phyloP scores from a whole-genome alignment of 2,113 vertebrate genomes.

The Stigmatopora argus region DNA sequence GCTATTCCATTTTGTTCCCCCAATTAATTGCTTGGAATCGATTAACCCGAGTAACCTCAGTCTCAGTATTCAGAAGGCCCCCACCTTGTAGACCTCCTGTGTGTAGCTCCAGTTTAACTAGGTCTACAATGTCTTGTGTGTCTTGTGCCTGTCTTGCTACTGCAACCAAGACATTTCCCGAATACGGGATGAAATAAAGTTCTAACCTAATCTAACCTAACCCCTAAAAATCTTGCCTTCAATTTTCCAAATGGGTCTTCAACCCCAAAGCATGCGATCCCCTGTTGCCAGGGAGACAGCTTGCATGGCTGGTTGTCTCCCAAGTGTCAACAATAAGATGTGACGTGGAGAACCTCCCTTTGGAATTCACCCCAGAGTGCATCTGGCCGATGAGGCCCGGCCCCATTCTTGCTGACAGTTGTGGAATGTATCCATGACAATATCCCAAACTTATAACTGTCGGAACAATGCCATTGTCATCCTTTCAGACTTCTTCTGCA shows the following conservation, averaged over 20 bases:
- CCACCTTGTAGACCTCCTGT: too few relatives aligned
- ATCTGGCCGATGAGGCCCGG: conserved; percentile 9
- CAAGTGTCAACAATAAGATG: conserved; percentile 8
- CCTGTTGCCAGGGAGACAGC: conserved; percentile 17
- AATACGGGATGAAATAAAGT: too few relatives aligned
- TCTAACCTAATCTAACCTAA: too few relatives aligned
- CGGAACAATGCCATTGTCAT: not conserved
- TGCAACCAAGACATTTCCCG: too few relatives aligned
- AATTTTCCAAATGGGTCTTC: not conserved
- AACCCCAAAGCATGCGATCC: not conserved
- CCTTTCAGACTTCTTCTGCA: not conserved
- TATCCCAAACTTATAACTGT: conserved; percentile 12
- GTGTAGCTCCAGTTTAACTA: too few relatives aligned
- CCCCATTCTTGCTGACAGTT: not conserved
- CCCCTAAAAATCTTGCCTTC: not conserved
- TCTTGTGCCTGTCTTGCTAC: too few relatives aligned
- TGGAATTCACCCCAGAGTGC: conserved; percentile 30
- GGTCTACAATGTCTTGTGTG: too few relatives aligned
- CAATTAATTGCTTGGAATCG: not conserved
- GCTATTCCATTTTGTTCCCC: not conserved
- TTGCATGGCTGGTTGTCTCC: not conserved
- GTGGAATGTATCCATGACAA: conserved; percentile 42
- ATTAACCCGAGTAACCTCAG: not conserved
- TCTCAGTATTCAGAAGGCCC: too few relatives aligned
- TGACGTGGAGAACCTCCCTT: conserved; percentile 6